phyloP scores from a whole-genome alignment of 2,113 vertebrate species.

The Perognathus longimembris region DNA sequence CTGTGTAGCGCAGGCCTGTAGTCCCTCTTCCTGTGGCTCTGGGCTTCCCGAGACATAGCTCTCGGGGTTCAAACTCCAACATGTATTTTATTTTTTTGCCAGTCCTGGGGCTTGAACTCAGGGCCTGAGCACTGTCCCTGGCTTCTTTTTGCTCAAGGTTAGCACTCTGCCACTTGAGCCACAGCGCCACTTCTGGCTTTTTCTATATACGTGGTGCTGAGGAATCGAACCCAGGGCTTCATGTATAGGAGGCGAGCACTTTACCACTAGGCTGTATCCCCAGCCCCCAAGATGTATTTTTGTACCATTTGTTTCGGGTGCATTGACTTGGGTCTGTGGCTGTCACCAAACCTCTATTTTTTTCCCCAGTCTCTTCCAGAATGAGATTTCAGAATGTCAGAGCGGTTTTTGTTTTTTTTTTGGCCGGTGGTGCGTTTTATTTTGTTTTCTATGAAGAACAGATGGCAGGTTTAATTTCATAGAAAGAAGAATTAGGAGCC shows the following conservation, averaged over 20 bases:
- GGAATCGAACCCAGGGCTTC: no score
- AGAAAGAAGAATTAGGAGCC: constrained; percentile 73
- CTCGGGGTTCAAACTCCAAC: background rate
- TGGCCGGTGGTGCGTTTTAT: background rate
- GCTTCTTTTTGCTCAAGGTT: no score
- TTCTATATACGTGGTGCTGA: no score
- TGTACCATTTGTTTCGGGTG: constrained; percentile 50
- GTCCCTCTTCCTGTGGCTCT: background rate
- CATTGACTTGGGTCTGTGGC: constrained; percentile 53
- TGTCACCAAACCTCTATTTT: constrained; percentile 55
- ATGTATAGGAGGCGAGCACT: no score
- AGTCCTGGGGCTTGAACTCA: no score
- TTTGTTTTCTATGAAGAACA: constrained; percentile 75
- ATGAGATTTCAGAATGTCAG: constrained; percentile 56
- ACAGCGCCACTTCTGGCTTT: no score
- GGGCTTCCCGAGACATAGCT: constrained; percentile 4
- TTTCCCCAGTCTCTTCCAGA: constrained; percentile 58
- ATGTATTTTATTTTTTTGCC: no score
- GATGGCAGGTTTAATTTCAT: constrained; percentile 70
- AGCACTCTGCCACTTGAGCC: no score
- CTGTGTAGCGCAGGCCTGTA: background rate
- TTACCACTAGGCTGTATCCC: no score
- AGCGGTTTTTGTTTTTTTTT: constrained; percentile 1
- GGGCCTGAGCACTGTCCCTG: no score
- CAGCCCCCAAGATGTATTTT: constrained; percentile 59